These are phyloP conservation scores for Macaria liturata DNA, from an alignment of 2,888 invertebrate species.

Conservation along the genomic window DNA sequence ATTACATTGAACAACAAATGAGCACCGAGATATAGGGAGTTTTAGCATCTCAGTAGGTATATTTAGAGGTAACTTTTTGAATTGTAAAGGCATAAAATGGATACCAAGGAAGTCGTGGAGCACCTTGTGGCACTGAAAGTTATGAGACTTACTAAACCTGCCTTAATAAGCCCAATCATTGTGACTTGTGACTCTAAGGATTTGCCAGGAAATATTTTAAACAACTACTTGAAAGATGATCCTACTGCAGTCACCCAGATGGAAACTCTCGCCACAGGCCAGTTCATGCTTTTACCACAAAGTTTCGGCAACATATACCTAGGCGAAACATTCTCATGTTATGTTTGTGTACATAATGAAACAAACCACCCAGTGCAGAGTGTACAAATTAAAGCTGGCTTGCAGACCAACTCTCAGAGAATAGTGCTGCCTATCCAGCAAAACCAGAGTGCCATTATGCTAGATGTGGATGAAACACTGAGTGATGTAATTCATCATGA, in stretches of 20 bases:
- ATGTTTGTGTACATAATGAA: conserved; percentile 98
- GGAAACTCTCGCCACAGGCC: conserved; percentile 93
- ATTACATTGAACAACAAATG: no score
- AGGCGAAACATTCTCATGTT: conserved; percentile 99
- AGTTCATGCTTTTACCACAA: conserved; percentile 96
- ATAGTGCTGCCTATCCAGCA: conserved; percentile 91
- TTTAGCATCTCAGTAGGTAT: no score
- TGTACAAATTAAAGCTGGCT: conserved; percentile 94
- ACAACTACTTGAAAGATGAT: conserved; percentile 91
- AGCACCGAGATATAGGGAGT: no score
- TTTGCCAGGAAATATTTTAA: conserved; percentile 91
- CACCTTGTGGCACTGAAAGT: conserved; percentile 89
- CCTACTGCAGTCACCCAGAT: conserved; percentile 92
- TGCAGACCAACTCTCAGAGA: conserved; percentile 96
- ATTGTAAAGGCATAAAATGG: conserved; percentile 63
- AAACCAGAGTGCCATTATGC: conserved; percentile 83
- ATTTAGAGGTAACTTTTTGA: no score
- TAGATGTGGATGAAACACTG: conserved; percentile 91
- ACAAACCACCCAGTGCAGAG: conserved; percentile 92
- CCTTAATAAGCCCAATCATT: conserved; percentile 91
- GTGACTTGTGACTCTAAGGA: conserved; percentile 94
- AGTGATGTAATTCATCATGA: conserved; percentile 99
- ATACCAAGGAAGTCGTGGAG: conserved; percentile 83
- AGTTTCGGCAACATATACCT: conserved; percentile 99
- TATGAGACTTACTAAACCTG: conserved; percentile 97